Evolutionary conservation across 2,113 vertebrate species (phyloP).

Genomic region (Pyrgilauda ruficollis): DNA sequence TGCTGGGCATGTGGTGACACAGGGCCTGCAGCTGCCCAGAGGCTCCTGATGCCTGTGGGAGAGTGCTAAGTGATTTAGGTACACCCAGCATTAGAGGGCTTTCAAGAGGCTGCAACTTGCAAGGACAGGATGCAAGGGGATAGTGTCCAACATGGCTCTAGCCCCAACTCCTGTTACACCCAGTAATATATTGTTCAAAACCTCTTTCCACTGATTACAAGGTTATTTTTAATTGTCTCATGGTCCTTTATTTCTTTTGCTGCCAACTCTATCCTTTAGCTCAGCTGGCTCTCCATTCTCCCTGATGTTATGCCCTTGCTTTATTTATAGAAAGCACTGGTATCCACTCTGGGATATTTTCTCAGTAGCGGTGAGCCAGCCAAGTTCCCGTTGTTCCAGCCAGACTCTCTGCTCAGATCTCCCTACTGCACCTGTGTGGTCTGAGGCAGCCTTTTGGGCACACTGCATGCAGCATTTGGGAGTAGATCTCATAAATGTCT

Average conservation of each 20-base stretch:
- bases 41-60: not conserved
- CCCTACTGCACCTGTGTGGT: not conserved
- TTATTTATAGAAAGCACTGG: conserved; percentile 46
- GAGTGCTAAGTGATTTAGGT: not conserved
- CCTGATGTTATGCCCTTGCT: conserved; percentile 28
- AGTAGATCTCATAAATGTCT: not conserved
- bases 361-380: not conserved
- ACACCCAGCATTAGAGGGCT: not conserved
- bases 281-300: not conserved
- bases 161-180: not conserved
- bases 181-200: not conserved
- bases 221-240: not conserved
- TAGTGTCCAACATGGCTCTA: not conserved
- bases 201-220: not conserved
- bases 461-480: not conserved
- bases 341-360: conserved; percentile 5
- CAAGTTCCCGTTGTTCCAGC: not conserved
- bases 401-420: not conserved
- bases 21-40: not conserved
- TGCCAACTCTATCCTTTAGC: not conserved
- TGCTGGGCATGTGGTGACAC: not conserved
- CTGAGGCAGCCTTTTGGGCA: accelerated
- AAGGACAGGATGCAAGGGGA: not conserved
- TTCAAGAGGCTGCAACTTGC: not conserved
- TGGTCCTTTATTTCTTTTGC: not conserved